These are phyloP conservation scores for Bombylius discolor DNA, from an alignment of 2,888 invertebrate genomes.

Conservation along the genomic window DNA sequence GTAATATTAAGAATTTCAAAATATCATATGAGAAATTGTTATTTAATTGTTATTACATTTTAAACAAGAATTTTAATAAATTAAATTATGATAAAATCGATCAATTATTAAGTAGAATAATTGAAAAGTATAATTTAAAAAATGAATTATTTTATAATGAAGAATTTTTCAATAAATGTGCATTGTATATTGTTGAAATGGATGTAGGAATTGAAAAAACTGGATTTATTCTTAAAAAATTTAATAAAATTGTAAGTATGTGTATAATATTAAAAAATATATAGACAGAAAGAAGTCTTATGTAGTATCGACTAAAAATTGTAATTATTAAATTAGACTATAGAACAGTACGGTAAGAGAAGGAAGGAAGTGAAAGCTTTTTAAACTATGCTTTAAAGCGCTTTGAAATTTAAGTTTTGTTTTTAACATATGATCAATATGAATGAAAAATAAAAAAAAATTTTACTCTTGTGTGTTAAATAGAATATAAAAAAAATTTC, in stretches of 20 bases:
- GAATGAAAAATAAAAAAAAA: too few relatives aligned
- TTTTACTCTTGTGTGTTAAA: too few relatives aligned
- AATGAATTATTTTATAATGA: constrained; percentile 47
- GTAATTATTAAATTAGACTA: too few relatives aligned
- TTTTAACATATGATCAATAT: too few relatives aligned
- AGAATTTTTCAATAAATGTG: constrained; percentile 43
- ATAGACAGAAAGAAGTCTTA: too few relatives aligned
- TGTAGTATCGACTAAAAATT: too few relatives aligned
- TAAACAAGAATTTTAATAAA: constrained; percentile 37
- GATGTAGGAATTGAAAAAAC: constrained; percentile 40
- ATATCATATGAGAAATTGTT: constrained; percentile 40
- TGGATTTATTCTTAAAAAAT: constrained; percentile 39
- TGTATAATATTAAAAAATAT: too few relatives aligned
- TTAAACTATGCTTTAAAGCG: too few relatives aligned
- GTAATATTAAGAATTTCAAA: constrained; percentile 37
- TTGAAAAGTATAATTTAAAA: constrained; percentile 37
- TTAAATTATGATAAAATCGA: constrained; percentile 40
- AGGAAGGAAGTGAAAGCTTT: too few relatives aligned
- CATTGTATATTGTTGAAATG: constrained; percentile 40
- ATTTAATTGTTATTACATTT: constrained; percentile 40
- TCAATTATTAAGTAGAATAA: constrained; percentile 39
- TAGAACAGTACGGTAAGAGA: too few relatives aligned
- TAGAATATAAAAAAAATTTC: too few relatives aligned
- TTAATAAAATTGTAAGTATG: constrained; percentile 44
- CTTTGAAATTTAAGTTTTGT: too few relatives aligned